phyloP scores from a whole-genome alignment of 2,797 vertebrate species.

The Rhinella marina region DNA sequence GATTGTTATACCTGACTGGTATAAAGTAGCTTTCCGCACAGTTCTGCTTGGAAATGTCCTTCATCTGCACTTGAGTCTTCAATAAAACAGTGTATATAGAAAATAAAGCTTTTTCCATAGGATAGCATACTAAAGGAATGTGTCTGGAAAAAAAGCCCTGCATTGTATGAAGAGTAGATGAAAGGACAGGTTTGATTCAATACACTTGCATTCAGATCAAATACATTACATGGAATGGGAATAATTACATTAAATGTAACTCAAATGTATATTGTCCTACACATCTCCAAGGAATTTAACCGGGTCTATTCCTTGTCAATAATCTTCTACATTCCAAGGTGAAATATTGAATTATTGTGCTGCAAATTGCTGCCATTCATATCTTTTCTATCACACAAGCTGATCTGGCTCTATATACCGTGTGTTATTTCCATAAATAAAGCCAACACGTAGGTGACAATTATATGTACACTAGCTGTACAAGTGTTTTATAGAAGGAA shows the following conservation, averaged over 20 bases:
- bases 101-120: background rate
- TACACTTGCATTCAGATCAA: conserved; percentile 20
- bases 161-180: conserved; percentile 13
- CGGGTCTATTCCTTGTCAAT: background rate
- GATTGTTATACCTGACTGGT: no score
- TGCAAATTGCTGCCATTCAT: background rate
- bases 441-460: background rate
- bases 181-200: conserved; percentile 9
- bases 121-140: background rate
- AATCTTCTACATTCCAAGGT: background rate
- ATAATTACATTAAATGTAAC: conserved; percentile 27
- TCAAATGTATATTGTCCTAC: background rate
- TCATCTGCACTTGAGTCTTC: conserved; percentile 1
- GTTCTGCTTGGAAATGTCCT: background rate
- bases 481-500: background rate
- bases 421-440: background rate
- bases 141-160: background rate
- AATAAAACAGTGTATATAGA: background rate
- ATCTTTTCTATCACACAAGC: background rate
- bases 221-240: background rate
- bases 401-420: background rate
- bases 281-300: background rate
- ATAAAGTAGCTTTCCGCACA: no score
- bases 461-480: background rate
- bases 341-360: conserved; percentile 10